Evolutionary conservation across 2,113 vertebrate species (phyloP).

Genomic region (Mormyrus lacerda): DNA sequence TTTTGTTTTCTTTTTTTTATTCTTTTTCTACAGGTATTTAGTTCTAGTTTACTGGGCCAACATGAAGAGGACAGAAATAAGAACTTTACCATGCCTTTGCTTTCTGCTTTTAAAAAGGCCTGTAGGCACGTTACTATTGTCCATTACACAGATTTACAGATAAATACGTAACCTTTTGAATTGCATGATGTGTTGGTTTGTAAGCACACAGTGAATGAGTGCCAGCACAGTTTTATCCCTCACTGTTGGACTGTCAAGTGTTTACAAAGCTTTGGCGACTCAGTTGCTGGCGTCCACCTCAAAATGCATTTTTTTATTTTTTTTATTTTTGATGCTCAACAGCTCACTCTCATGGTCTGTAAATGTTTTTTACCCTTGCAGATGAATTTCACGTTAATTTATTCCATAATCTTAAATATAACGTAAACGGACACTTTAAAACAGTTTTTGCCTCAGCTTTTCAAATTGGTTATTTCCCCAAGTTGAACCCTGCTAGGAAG

Average conservation of each 20-base stretch:
- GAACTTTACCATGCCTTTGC: not conserved
- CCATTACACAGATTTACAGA: not conserved
- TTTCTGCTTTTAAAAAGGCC: not conserved
- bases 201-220: not conserved
- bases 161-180: not conserved
- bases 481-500: not conserved
- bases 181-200: not conserved
- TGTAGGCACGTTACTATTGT: not conserved
- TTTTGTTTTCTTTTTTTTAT: conserved; percentile 61
- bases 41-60: not conserved
- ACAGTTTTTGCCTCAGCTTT: not conserved
- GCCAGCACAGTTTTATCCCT: not conserved
- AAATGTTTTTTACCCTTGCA: not conserved
- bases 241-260: not conserved
- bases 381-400: not conserved
- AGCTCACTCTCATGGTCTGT: not conserved
- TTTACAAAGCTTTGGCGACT: not conserved
- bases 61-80: not conserved
- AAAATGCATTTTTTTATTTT: not conserved
- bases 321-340: not conserved
- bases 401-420: too few relatives aligned
- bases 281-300: not conserved
- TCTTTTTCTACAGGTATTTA: not conserved
- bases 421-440: not conserved
- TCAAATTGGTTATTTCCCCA: not conserved